A percentile compares a stretch with the other conserved stretches of the same genome.
These are phyloP conservation scores for Megaustenia siamemsis DNA, from an alignment of 2,888 invertebrate species.

Conservation along the genomic window DNA sequence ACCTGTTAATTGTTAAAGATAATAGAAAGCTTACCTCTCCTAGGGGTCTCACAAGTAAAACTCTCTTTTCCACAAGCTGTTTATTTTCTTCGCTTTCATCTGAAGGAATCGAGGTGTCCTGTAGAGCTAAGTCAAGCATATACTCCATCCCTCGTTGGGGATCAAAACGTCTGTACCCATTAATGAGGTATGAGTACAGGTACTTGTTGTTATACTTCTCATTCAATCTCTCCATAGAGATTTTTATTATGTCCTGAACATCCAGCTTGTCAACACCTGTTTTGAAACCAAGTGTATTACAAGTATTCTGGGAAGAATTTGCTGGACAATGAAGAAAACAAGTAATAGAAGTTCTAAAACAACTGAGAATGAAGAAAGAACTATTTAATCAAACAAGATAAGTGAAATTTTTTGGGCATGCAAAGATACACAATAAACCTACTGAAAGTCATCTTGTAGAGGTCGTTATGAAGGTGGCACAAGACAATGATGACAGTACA, in stretches of 20 bases:
- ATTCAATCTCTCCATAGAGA: conserved; percentile 68
- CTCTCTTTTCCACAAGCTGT: conserved; percentile 80
- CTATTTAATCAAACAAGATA: too few species aligned
- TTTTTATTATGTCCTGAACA: conserved; percentile 84
- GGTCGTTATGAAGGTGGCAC: too few species aligned
- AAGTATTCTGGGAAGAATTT: too few species aligned
- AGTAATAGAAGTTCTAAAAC: too few species aligned
- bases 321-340: too few species aligned
- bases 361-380: too few species aligned
- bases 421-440: too few species aligned
- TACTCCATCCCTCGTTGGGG: conserved; percentile 92
- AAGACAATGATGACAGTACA: too few species aligned
- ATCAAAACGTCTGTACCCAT: conserved; percentile 89
- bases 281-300: conserved; percentile 40
- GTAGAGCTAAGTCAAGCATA: conserved; percentile 84
- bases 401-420: too few species aligned
- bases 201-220: conserved; percentile 68
- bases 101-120: conserved; percentile 58
- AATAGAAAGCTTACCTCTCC: conserved; percentile 84
- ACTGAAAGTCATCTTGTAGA: too few species aligned
- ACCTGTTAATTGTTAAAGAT: too few species aligned
- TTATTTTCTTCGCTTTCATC: conserved; percentile 48
- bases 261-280: conserved; percentile 83
- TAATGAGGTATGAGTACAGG: conserved; percentile 81
- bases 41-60: conserved; percentile 90